Conservation (phyloP, 2,113 vertebrate species). For the Pheucticus melanocephalus region DNA sequence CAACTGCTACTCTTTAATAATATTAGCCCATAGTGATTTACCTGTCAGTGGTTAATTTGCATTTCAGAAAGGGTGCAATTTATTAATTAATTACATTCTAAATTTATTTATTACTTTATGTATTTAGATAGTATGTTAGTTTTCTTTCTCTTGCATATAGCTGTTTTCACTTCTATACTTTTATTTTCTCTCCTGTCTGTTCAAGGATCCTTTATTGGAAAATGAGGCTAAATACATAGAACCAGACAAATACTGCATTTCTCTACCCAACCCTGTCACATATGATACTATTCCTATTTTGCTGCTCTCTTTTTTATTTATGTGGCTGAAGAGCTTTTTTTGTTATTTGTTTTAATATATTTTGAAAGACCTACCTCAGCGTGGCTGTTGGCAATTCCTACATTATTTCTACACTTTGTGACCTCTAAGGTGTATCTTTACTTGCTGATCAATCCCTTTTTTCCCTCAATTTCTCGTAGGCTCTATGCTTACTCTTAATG, state of each 20-base stretch:
- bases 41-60: background rate
- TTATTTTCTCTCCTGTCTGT: background rate
- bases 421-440: conserved; percentile 43
- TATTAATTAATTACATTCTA: background rate
- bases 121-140: background rate
- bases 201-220: background rate
- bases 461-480: background rate
- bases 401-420: conserved; percentile 37
- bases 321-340: conserved; percentile 19
- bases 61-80: background rate
- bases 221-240: background rate
- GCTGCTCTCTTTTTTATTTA: conserved; percentile 13
- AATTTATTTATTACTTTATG: background rate
- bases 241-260: background rate
- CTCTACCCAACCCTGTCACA: background rate
- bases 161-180: background rate
- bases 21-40: background rate
- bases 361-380: conserved; percentile 57
- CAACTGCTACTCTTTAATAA: background rate
- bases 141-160: background rate
- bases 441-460: conserved; percentile 61
- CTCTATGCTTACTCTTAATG: conserved; percentile 58
- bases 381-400: conserved; percentile 41
- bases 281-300: background rate
- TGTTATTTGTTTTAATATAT: conserved; percentile 53